phyloP scores from a whole-genome alignment of 2,113 vertebrate genomes.

The Cathartes aura region DNA sequence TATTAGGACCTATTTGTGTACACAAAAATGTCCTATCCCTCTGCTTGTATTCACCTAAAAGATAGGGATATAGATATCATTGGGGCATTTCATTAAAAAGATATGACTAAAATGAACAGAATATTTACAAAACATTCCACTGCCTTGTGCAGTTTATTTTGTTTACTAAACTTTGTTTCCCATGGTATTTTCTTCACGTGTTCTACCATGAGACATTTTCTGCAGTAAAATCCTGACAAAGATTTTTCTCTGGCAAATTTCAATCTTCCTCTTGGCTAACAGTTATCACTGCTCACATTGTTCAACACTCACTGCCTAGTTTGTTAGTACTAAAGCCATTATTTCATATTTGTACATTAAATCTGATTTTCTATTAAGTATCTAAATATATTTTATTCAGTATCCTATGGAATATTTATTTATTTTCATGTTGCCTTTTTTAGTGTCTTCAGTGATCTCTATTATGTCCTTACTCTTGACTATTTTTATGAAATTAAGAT shows the following conservation, averaged over 20 bases:
- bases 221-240: neutral
- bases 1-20: neutral
- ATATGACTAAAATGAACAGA: neutral
- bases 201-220: neutral
- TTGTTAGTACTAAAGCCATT: neutral
- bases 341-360: neutral
- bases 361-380: neutral
- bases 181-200: neutral
- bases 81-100: neutral
- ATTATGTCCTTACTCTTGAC: neutral
- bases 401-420: neutral
- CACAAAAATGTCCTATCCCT: neutral
- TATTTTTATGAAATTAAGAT: neutral
- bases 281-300: neutral
- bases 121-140: neutral
- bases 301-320: neutral
- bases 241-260: neutral
- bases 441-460: neutral
- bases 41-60: neutral
- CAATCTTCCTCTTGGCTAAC: neutral
- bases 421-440: neutral
- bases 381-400: neutral
- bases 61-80: neutral
- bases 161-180: neutral
- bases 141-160: neutral